Evolutionary conservation across 2,888 invertebrate genomes (phyloP), one percentile per base, ranked within the genome.

Genomic region (Ormia ochracea): DNA sequence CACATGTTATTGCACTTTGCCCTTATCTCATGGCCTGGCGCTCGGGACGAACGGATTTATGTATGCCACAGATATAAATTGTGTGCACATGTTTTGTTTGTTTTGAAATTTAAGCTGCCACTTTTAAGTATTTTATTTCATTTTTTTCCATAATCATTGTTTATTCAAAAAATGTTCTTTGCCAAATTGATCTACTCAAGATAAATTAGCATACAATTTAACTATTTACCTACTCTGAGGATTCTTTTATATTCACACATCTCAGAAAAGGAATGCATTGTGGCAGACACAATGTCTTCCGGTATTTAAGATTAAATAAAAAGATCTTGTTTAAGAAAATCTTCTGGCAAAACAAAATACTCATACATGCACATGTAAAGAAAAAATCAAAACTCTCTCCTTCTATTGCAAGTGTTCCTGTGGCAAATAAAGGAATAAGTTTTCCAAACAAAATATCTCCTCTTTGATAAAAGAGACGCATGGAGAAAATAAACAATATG

Each of bases 161-260:
- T 56, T 56, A 36, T 56, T 72, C 58, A 21, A 12, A 12, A 52
- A 63, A 50, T 61, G 38, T 65, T 72, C 66, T 82, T 73, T 58
- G n/a, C 70, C 75, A 82, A 85, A 86, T 86, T 85, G 86, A 87
- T 86, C 86, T 86, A 83, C 86, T 87, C 85, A 86, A 85, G 85
- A 87, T 87, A 86, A 86, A 85, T 87, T 87, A 86, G 81, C 87
- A 84, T 84, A 85, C 84, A 83, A 54, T 72, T 43, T 41, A 50
- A 17, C 28, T 45, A 52, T 38, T 59, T 79, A 70, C 69, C 65
- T 43, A 56, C 54, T 61, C 19, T n/a, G 19, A 19, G 48, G 48
- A 63, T 33, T 19, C 45, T 58, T 59, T 52, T 52, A 26, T 50
- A 26, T 9, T n/a, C 45, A 45, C 36, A 28, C 54, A 36, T 33